Percentiles rank a stretch among this genome's conserved stretches.
Conservation (phyloP, 1,140 invertebrate genomes). For the Agrypnia vestita region DNA sequence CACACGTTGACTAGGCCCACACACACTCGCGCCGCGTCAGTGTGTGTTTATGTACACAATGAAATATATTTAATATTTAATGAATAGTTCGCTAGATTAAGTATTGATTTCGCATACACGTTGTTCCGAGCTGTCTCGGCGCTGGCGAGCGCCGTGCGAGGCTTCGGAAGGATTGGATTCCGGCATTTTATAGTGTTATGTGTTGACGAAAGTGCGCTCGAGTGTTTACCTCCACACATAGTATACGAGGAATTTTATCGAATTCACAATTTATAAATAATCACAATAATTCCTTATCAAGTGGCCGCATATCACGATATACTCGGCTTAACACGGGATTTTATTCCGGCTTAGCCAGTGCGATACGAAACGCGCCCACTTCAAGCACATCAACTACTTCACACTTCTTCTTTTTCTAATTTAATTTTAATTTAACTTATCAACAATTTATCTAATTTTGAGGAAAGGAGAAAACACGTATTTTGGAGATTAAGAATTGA, state of each 20-base stretch:
- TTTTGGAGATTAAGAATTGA: too few relatives aligned
- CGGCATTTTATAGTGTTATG: not conserved
- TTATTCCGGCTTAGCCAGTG: too few relatives aligned
- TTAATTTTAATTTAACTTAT: too few relatives aligned
- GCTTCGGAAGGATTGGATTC: not conserved
- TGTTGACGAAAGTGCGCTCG: not conserved
- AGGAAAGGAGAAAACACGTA: too few relatives aligned
- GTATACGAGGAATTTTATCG: constrained; percentile 15
- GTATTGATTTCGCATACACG: constrained; percentile 38
- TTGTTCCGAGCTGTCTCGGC: not conserved
- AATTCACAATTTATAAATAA: constrained; percentile 14
- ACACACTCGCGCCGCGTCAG: not conserved
- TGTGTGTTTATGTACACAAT: constrained; percentile 14
- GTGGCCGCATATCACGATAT: not conserved
- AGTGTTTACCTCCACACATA: not conserved
- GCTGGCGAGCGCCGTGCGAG: not conserved
- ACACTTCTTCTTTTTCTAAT: too few relatives aligned
- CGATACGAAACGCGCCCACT: too few relatives aligned
- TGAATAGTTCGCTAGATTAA: constrained; percentile 44
- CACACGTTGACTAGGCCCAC: constrained; percentile 23
- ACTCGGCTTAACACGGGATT: not conserved
- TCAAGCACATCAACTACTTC: too few relatives aligned
- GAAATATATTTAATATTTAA: constrained; percentile 44
- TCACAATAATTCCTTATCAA: constrained; percentile 8
- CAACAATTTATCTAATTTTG: too few relatives aligned